Conservation (phyloP, 1,140 invertebrate genomes). For the Eciton burchellii region DNA sequence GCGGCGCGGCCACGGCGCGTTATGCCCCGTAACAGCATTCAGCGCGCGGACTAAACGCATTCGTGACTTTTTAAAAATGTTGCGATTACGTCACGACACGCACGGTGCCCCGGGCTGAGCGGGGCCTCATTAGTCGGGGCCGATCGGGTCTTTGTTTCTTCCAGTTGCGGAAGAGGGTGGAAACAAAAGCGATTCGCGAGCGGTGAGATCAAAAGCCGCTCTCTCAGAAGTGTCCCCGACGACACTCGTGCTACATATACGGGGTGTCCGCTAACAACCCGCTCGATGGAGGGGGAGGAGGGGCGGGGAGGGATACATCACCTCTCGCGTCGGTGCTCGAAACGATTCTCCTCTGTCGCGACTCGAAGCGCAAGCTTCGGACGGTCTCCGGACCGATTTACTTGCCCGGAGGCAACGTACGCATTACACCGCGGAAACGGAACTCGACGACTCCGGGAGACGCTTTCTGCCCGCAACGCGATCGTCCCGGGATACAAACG, state of each 20-base stretch:
- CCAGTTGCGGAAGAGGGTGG: conserved; percentile 47
- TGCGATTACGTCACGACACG: conserved; percentile 81
- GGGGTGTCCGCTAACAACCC: background rate
- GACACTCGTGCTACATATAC: conserved; percentile 2
- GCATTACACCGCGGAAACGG: too few relatives aligned
- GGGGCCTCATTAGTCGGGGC: conserved; percentile 69
- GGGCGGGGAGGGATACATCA: too few relatives aligned
- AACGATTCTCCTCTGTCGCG: background rate
- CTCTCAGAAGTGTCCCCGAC: conserved; percentile 43
- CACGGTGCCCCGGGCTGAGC: conserved; percentile 37
- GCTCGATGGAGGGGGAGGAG: background rate
- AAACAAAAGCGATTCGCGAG: conserved; percentile 53
- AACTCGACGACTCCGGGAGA: background rate
- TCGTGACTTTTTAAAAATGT: conserved; percentile 83
- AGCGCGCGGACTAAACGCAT: conserved; percentile 75
- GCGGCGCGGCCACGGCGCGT: conserved; percentile 77
- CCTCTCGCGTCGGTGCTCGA: background rate
- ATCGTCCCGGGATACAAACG: background rate
- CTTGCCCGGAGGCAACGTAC: too few relatives aligned
- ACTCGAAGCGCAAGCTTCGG: background rate
- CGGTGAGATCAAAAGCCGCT: conserved; percentile 78
- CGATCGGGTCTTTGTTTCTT: conserved; percentile 69
- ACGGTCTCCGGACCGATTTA: too few relatives aligned
- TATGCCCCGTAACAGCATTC: conserved; percentile 78
- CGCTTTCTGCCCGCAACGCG: background rate